Base-by-base conservation (phyloP, 1,140 invertebrate genomes). In the Coenobita brevimanus region DNA sequence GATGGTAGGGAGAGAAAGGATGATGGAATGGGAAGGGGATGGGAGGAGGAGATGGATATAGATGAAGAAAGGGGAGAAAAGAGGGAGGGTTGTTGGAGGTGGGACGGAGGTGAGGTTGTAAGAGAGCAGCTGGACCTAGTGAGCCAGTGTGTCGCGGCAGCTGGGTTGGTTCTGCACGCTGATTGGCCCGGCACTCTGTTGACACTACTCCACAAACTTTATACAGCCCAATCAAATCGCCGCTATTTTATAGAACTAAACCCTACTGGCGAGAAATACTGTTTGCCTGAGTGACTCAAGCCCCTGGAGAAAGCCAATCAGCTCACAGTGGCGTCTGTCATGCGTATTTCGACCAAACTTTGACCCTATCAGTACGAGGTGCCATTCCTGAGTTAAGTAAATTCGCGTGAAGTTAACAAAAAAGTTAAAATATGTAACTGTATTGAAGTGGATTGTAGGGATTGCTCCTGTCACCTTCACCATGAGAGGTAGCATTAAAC, bases 131-230 rank as follows among this genome's bases (percentile, higher is more conserved):
- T 0, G 60, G 6, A n/a, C 36, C 2, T 46, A 8, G 73, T 3
- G 41, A 41, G 41, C 6, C 38, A 71, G 64, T 71, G n/a, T 82
- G 62, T 38, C 36, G 8, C 38, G 80, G 60, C 78, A 64, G 78
- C 57, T 62, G 57, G 62, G 41, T 54, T 27, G 33, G 15, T 54
- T 43, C 69, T 36, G 27, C 27, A 57, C 46, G 46, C 67, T 83
- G 82, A 83, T 83, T 83, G 82, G 82, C 60, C 82, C 21, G 38
- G 17, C 82, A 60, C 27, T 73, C 24, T 83, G 82, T 83, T 83
- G 82, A 83, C 82, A 83, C 46, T 73, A n/a, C 15, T 73, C 62
- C 67, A 27, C 15, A 30, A 83, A 83, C 71, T 33, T 83, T 75
- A 17, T 57, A 30, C 33, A 36, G 69, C 43, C 82, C 82, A 83